Percentiles rank a stretch among this genome's conserved stretches.
phyloP scores from a whole-genome alignment of 2,888 invertebrate species.

The Agrochola lychnidis region DNA sequence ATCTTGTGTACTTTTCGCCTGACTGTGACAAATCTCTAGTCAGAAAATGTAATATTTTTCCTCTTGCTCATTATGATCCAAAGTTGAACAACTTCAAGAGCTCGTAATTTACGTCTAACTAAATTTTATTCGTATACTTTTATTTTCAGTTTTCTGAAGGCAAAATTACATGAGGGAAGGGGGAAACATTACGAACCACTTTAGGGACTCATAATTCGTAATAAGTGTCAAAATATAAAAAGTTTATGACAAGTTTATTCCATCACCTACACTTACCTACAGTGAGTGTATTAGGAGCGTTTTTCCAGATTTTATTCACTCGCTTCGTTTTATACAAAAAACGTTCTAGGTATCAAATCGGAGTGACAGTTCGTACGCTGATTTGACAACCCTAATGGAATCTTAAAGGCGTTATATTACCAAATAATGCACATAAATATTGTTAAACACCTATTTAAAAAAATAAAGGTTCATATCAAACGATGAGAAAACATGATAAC shows the following conservation, averaged over 20 bases:
- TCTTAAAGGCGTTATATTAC: neutral
- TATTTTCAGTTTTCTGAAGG: conserved; percentile 50
- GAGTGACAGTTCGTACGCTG: neutral
- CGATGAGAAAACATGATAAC: conserved; percentile 32
- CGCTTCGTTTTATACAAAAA: conserved; percentile 4
- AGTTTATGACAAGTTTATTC: conserved; percentile 56
- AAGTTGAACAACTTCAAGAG: conserved; percentile 37
- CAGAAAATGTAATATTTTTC: conserved; percentile 17
- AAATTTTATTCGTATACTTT: conserved; percentile 58
- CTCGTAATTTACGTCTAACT: conserved; percentile 46
- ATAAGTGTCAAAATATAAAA: conserved; percentile 63
- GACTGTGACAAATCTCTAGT: conserved; percentile 6
- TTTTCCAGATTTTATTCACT: conserved; percentile 21
- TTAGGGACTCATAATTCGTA: conserved; percentile 57
- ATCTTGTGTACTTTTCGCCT: neutral
- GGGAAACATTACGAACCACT: conserved; percentile 57
- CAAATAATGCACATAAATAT: neutral
- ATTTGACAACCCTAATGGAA: neutral
- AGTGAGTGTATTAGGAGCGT: conserved; percentile 34
- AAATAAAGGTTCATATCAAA: neutral
- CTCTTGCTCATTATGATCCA: conserved; percentile 28
- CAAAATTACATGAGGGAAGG: conserved; percentile 47
- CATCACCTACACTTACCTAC: conserved; percentile 39
- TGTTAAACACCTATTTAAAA: neutral
- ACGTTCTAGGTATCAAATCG: neutral